Base-by-base conservation (phyloP, 1,140 invertebrate genomes). In the Pachypsylla venusta region DNA sequence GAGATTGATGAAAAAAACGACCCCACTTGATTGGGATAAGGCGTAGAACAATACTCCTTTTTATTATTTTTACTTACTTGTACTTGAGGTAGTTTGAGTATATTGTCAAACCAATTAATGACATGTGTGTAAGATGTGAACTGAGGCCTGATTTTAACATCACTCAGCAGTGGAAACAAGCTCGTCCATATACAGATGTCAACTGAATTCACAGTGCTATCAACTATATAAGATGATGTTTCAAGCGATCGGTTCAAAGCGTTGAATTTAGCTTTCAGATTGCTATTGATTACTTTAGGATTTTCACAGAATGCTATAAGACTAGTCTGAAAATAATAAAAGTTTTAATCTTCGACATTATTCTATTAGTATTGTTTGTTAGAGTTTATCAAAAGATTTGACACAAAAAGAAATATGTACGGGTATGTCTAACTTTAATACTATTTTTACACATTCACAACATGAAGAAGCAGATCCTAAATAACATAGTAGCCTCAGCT, bases 141-240 rank as follows among this genome's bases (percentile, higher is more conserved):
- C 55, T 64, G 39, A 22, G 62, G 53, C 24, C 66, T 64, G 3
- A 67, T 57, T 60, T 64, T 63, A 1, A 57, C 60, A 19, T 68
- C 67, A 22, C 64, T 62, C 12, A 67, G 61, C n/a, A 73, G 26
- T 10, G 68, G 69, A 62, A 67, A 71, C 2, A 73, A 39, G 14
- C 65, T 64, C 22, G 64, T 63, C 69, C 70, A 74, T 3, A 73
- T 57, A 22, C 67, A 61, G 26, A 72, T 61, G 61, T 74, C 72
- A 28, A 68, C 68, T 55, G 65, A 63, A 39, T 61, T 61, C 22
- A 70, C 22, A 20, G 30, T 26, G 30, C 64, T 59, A 66, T 71
- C 39, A 28, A 65, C 60, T 16, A 60, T 7, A 63, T 57, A 58
- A 54, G 14, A 58, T 20, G 25, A 25, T 56, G 10, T 40, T 7